These are phyloP conservation scores for Dicaeum eximium DNA, from an alignment of 2,113 vertebrate genomes.

Conservation along the genomic window DNA sequence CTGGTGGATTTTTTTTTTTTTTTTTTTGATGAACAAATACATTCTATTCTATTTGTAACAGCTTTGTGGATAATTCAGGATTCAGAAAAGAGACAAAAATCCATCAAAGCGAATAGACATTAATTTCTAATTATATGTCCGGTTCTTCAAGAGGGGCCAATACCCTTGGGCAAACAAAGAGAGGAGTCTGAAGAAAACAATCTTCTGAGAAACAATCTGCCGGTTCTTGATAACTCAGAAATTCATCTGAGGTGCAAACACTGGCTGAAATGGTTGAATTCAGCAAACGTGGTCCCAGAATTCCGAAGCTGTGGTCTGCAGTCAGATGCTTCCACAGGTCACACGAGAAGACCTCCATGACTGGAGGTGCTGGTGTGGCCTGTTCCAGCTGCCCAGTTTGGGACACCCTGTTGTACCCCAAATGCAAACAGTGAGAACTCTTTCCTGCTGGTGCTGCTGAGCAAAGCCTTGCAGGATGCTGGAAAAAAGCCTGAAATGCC, in stretches of 20 bases:
- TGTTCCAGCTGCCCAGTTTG: not conserved
- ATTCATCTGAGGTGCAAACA: not conserved
- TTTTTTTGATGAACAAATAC: slow-evolving; percentile 58
- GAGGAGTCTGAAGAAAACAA: slow-evolving; percentile 16
- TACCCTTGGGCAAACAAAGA: slow-evolving; percentile 22
- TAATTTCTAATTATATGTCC: slow-evolving; percentile 60
- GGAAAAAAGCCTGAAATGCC: not conserved
- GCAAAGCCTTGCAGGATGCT: not conserved
- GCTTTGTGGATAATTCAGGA: slow-evolving; percentile 57
- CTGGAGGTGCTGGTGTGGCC: not conserved
- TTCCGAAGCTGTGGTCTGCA: not conserved
- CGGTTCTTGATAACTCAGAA: slow-evolving; percentile 36
- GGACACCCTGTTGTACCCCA: fast-evolving
- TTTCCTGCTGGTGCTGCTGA: not conserved
- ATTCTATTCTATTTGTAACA: slow-evolving; percentile 58
- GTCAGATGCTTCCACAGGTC: not conserved
- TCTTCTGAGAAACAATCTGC: not conserved
- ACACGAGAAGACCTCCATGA: fast-evolving
- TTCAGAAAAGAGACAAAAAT: slow-evolving; percentile 53
- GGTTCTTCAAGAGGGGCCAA: slow-evolving; percentile 35
- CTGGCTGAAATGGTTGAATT: not conserved
- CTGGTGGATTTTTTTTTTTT: slow-evolving; percentile 20
- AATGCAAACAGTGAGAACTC: not conserved
- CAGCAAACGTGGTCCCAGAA: not conserved
- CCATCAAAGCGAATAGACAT: slow-evolving; percentile 54